Conservation (phyloP, 2,888 invertebrate genomes). For the Acholoe squamosa region DNA sequence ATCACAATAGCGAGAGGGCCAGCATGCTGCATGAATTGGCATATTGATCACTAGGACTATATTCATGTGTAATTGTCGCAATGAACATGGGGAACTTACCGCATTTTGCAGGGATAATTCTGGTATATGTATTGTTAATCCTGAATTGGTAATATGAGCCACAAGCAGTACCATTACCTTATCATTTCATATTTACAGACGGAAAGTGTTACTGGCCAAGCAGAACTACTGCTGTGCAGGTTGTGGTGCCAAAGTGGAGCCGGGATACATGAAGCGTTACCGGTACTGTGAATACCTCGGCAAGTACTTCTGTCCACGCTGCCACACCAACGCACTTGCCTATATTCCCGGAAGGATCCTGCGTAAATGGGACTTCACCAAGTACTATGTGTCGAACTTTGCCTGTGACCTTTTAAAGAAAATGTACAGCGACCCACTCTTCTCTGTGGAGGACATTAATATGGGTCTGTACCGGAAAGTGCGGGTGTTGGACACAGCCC, state of each 20-base stretch:
- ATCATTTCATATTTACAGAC: slow-evolving; percentile 83
- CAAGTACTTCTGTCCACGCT: slow-evolving; percentile 93
- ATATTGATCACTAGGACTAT: too few species aligned
- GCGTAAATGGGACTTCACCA: slow-evolving; percentile 85
- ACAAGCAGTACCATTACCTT: too few species aligned
- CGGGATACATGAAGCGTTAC: slow-evolving; percentile 88
- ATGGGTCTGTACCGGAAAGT: slow-evolving; percentile 87
- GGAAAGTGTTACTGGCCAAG: slow-evolving; percentile 87
- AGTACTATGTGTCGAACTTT: slow-evolving; percentile 92
- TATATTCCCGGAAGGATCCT: slow-evolving; percentile 86
- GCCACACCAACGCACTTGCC: slow-evolving; percentile 90
- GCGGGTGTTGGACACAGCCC: slow-evolving; percentile 86
- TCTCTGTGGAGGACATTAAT: slow-evolving; percentile 89
- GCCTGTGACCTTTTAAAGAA: slow-evolving; percentile 90
- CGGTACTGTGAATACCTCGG: slow-evolving; percentile 93
- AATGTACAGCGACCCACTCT: slow-evolving; percentile 90
- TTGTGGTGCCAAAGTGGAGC: slow-evolving; percentile 91
- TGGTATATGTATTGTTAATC: too few species aligned
- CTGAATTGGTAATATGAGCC: too few species aligned
- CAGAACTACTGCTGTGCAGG: slow-evolving; percentile 93
- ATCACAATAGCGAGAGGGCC: too few species aligned
- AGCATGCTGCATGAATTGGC: too few species aligned
- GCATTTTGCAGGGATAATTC: too few species aligned
- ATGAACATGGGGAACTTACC: too few species aligned
- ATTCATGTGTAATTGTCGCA: too few species aligned